Evolutionary conservation across 2,113 vertebrate species (phyloP).

Genomic region (Dipodomys spectabilis): DNA sequence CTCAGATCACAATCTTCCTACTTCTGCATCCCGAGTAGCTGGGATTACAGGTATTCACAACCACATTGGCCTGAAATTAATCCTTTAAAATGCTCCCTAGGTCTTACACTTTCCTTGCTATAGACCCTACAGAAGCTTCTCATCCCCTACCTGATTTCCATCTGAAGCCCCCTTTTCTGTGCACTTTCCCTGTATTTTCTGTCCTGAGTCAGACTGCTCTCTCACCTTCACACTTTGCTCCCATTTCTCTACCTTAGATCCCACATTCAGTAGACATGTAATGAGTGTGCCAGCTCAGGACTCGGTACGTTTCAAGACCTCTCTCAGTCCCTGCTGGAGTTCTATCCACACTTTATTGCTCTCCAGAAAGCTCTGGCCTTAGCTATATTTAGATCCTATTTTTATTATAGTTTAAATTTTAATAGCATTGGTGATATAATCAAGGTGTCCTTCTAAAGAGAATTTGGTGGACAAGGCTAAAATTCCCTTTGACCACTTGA

Average conservation of each 20-base stretch:
- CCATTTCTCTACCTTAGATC: neutral
- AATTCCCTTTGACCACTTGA: neutral
- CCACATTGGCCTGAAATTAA: neutral
- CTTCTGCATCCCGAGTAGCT: too few species aligned
- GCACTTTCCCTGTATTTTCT: too few species aligned
- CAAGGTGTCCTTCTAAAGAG: neutral
- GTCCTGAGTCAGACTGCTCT: neutral
- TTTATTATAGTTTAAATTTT: constrained; percentile 46
- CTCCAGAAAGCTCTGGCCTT: neutral
- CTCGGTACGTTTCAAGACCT: too few species aligned
- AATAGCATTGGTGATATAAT: neutral
- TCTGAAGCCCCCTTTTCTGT: fast-evolving
- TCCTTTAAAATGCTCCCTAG: neutral
- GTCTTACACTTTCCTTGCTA: neutral
- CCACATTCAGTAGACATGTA: fast-evolving
- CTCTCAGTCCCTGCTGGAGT: too few species aligned
- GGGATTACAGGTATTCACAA: too few species aligned
- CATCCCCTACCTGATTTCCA: neutral
- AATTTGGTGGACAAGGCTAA: neutral
- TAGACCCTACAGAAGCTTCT: neutral
- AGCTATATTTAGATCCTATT: neutral
- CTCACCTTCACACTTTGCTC: neutral
- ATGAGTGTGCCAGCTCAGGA: fast-evolving
- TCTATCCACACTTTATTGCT: neutral
- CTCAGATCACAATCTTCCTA: too few species aligned